A percentile compares a stretch with the other conserved stretches of the same genome.
Conservation (phyloP, 2,888 invertebrate species). For the Microchrysa polita region DNA sequence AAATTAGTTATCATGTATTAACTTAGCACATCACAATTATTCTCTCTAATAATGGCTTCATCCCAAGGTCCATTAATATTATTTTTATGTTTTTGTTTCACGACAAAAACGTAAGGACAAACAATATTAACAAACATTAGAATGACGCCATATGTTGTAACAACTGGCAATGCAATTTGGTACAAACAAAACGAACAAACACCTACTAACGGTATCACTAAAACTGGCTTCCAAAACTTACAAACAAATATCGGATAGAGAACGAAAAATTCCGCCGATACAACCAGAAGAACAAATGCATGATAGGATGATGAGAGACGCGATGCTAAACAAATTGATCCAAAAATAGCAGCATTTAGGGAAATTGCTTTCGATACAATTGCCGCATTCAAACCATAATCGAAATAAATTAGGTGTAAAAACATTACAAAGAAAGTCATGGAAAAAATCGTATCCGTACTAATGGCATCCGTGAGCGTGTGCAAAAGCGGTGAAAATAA, state of each 20-base stretch:
- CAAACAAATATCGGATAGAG: slow-evolving; percentile 83
- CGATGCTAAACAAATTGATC: slow-evolving; percentile 94
- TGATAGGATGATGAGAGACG: slow-evolving; percentile 85
- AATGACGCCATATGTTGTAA: slow-evolving; percentile 70
- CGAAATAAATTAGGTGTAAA: slow-evolving; percentile 89
- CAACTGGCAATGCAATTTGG: slow-evolving; percentile 68
- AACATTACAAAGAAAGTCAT: slow-evolving; percentile 89
- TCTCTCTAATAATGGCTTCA: slow-evolving; percentile 82
- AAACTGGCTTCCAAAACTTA: slow-evolving; percentile 69
- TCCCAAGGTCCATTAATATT: slow-evolving; percentile 99
- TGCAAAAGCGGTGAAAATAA: slow-evolving; percentile 90
- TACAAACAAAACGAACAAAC: slow-evolving; percentile 68
- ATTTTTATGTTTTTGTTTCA: slow-evolving; percentile 81
- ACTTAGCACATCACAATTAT: slow-evolving; percentile 46
- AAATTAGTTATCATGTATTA: neutral
- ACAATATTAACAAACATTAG: slow-evolving; percentile 74
- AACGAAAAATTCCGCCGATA: slow-evolving; percentile 89
- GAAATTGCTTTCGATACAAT: slow-evolving; percentile 92
- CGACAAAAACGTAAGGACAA: slow-evolving; percentile 80
- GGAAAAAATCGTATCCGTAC: slow-evolving; percentile 97
- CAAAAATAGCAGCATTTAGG: slow-evolving; percentile 93
- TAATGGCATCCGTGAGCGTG: slow-evolving; percentile 94
- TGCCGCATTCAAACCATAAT: slow-evolving; percentile 86
- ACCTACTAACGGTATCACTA: slow-evolving; percentile 67
- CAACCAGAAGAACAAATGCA: slow-evolving; percentile 89